These are phyloP conservation scores for Sebastes umbrosus DNA, from an alignment of 2,797 vertebrate species.

Conservation along the genomic window DNA sequence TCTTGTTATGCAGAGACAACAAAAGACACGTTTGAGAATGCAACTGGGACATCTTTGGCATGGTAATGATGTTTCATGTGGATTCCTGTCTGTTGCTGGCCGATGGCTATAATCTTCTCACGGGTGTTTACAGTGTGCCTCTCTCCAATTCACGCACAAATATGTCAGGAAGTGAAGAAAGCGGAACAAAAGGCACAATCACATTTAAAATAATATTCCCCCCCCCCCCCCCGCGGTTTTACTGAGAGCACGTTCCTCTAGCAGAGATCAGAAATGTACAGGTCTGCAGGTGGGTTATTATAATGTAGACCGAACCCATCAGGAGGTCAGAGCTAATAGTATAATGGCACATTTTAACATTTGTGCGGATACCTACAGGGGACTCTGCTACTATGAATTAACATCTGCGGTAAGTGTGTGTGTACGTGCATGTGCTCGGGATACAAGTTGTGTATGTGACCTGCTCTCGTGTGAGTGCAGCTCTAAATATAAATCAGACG, in stretches of 20 bases:
- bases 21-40: constrained; percentile 26
- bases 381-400: constrained; percentile 44
- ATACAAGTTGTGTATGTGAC: constrained; percentile 13
- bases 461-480: constrained; percentile 6
- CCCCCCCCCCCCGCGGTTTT: background rate
- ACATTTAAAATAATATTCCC: constrained; percentile 26
- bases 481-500: constrained; percentile 50
- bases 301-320: constrained; percentile 20
- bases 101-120: constrained; percentile 50
- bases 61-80: constrained; percentile 43
- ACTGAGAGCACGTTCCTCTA: background rate
- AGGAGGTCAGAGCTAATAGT: constrained; percentile 58
- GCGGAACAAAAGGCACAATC: constrained; percentile 11
- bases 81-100: constrained; percentile 39
- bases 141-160: constrained; percentile 26
- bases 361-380: constrained; percentile 57
- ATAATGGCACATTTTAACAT: constrained; percentile 65
- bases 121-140: constrained; percentile 35
- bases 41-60: constrained; percentile 41
- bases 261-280: constrained; percentile 11
- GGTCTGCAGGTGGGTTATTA: constrained; percentile 38
- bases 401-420: constrained; percentile 25
- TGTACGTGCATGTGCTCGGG: background rate
- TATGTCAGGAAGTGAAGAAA: constrained; percentile 35
- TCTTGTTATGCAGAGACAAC: constrained; percentile 30